phyloP scores from a whole-genome alignment of 2,888 invertebrate genomes.

The Taphrorychus bicolor region DNA sequence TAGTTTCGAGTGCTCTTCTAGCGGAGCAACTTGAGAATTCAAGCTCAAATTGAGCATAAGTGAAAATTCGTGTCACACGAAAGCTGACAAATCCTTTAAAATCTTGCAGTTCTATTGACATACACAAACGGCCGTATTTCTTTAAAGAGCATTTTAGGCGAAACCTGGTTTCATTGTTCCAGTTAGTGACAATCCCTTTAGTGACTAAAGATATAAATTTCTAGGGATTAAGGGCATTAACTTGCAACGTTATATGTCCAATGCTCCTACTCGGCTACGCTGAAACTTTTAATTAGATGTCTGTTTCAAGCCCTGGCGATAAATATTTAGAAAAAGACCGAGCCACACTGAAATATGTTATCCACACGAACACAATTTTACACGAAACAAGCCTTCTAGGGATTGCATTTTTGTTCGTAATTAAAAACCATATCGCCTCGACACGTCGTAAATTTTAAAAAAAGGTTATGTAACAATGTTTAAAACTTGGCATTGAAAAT shows the following conservation, averaged over 20 bases:
- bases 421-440: constrained; percentile 6
- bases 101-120: too few relatives aligned
- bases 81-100: too few relatives aligned
- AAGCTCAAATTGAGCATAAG: constrained; percentile 1
- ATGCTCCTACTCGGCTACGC: not conserved
- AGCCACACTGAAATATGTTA: constrained; percentile 18
- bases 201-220: not conserved
- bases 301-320: constrained; percentile 8
- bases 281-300: constrained; percentile 13
- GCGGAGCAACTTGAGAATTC: not conserved
- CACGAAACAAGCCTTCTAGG: constrained; percentile 9
- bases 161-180: not conserved
- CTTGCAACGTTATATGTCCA: constrained; percentile 1
- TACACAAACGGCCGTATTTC: too few relatives aligned
- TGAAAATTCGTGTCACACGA: constrained; percentile 2
- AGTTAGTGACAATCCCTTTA: not conserved
- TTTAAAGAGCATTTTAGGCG: too few relatives aligned
- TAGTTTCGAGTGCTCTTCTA: not conserved
- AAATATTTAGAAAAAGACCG: constrained; percentile 14
- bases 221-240: constrained; percentile 1
- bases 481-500: not conserved
- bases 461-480: not conserved
- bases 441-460: not conserved
- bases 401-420: constrained; percentile 12
- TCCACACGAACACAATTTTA: constrained; percentile 26